Conservation (phyloP, 2,113 vertebrate species). For the Cygnus atratus region DNA sequence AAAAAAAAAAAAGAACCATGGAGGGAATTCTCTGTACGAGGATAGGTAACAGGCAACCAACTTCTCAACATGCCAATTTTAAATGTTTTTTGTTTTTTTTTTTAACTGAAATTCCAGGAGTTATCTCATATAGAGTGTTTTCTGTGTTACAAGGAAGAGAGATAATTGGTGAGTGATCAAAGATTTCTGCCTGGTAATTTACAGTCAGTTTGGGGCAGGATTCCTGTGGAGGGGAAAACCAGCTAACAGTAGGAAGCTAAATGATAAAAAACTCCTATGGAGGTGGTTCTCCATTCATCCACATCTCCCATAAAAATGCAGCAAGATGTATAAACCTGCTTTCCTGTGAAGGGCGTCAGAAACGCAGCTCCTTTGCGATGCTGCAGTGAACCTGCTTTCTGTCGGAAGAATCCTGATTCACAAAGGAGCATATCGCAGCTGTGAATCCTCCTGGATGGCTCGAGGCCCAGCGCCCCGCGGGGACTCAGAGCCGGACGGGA, state of each 20-base stretch:
- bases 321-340: neutral
- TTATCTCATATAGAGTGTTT: neutral
- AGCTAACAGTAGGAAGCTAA: constrained; percentile 34
- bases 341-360: neutral
- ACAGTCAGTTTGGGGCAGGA: constrained; percentile 1
- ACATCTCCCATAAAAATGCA: neutral
- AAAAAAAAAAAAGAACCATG: neutral
- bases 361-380: neutral
- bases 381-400: neutral
- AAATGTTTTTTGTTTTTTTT: neutral
- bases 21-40: neutral
- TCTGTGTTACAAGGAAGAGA: neutral
- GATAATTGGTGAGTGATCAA: constrained; percentile 52
- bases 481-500: neutral
- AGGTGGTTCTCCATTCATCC: neutral
- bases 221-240: constrained; percentile 39
- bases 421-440: neutral
- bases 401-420: neutral
- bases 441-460: neutral
- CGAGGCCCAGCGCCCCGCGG: neutral
- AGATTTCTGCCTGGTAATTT: constrained; percentile 55
- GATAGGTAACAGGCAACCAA: neutral
- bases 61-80: neutral
- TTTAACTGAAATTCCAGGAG: neutral
- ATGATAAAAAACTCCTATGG: constrained; percentile 15